Evolutionary conservation across 2,797 vertebrate species (phyloP), one percentile per base, ranked within the genome.

Genomic region (Iguana delicatissima): DNA sequence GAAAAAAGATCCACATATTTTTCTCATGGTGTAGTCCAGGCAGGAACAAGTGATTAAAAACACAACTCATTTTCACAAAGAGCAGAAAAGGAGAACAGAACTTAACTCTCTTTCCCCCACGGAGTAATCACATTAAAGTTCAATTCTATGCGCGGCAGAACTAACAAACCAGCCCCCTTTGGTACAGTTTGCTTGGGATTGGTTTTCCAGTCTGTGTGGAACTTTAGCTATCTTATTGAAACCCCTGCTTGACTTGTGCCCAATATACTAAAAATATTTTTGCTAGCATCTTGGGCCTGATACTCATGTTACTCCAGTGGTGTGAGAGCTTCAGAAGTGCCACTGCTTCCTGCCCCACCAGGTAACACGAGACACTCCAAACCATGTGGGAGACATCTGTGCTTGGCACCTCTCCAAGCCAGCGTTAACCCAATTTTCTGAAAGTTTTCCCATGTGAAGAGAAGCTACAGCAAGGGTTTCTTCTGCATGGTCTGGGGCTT

Each of bases 11-110:
- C 90, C 85, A 84, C 0, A 1, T 4, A 2, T 92, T 91, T 72
- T 92, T 92, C 69, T 76, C 50, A 89, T 93, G 92, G 89, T 93
- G 94, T 92, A 93, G 93, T 88, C 92, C 59, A 82, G 94, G 91
- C 89, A 95, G 90, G 82, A 96, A 95, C 89, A 94, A 95, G 96
- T 95, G 95, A 96, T 91, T 95, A 95, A 97, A 96, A 95, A 96
- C 96, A 95, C 95, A 95, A 94, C 94, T 95, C 88, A 22, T 91
- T 91, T 94, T 96, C 94, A 82, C 2, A 92, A 69, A 81, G 91
- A 93, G 80, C 76, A 35, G 38, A 88, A 91, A 92, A 89, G 13
- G 72, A 93, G 46, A 95, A 91, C 55, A 32, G 92, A 92, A 89
- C 89, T 55, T 35, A 10, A 42, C 88, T 89, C 22, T 76, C 16